phyloP scores from a whole-genome alignment of 2,113 vertebrate species.

The Stigmatopora argus region DNA sequence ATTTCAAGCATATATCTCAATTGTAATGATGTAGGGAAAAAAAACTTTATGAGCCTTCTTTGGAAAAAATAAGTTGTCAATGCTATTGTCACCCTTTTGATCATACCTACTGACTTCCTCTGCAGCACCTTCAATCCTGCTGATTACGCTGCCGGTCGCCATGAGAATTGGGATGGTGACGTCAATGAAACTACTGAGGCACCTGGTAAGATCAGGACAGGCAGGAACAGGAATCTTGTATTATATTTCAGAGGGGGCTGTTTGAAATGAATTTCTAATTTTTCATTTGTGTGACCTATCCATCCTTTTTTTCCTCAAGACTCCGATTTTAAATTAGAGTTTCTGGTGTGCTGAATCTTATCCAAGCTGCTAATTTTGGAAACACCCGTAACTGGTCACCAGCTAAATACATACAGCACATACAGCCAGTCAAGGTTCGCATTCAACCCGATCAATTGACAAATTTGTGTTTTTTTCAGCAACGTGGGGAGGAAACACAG shows the following conservation, averaged over 20 bases:
- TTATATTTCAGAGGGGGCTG: neutral
- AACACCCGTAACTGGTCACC: too few species aligned
- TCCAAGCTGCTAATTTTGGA: too few species aligned
- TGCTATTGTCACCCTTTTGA: neutral
- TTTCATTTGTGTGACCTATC: too few species aligned
- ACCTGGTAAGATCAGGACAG: slow-evolving; percentile 67
- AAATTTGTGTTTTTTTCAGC: slow-evolving; percentile 55
- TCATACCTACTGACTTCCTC: neutral
- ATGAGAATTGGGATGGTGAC: slow-evolving; percentile 79
- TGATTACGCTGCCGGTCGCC: slow-evolving; percentile 80
- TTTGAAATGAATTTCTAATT: too few species aligned
- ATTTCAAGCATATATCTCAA: slow-evolving; percentile 50
- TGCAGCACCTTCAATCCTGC: slow-evolving; percentile 89
- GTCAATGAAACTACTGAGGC: slow-evolving; percentile 77
- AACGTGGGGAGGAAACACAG: slow-evolving; percentile 82
- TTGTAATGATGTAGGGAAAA: slow-evolving; percentile 25
- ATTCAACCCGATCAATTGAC: too few species aligned
- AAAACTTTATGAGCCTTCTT: slow-evolving; percentile 28
- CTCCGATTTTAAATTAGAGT: too few species aligned
- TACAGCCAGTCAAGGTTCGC: too few species aligned
- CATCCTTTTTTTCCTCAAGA: too few species aligned
- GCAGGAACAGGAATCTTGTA: neutral
- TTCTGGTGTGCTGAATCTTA: too few species aligned
- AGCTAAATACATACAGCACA: too few species aligned
- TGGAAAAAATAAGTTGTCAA: neutral